Percentiles rank a stretch among this genome's conserved stretches.
phyloP scores from a whole-genome alignment of 2,888 invertebrate genomes.

The Megaustenia siamemsis region DNA sequence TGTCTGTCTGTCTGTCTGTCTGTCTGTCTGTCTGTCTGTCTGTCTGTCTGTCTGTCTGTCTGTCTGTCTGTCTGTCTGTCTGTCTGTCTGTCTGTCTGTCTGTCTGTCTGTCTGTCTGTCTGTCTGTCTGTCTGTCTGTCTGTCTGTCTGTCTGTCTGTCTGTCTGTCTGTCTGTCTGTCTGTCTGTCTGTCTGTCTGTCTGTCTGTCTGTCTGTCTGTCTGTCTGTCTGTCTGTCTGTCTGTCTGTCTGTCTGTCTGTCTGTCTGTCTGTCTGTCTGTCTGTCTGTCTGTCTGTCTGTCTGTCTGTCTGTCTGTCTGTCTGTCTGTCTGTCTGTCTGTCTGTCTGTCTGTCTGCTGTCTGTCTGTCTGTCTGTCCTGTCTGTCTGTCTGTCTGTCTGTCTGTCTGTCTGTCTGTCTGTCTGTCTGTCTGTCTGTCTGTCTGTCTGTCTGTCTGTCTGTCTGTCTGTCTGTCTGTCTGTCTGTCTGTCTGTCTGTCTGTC shows the following conservation, averaged over 20 bases:
- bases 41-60: slow-evolving; percentile 27
- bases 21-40: slow-evolving; percentile 27
- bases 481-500: not conserved
- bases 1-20: not conserved
- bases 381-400: slow-evolving; percentile 27
- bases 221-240: not conserved
- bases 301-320: not conserved
- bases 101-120: slow-evolving; percentile 27
- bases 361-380: too few species aligned
- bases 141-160: slow-evolving; percentile 26
- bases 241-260: slow-evolving; percentile 27
- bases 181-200: slow-evolving; percentile 4
- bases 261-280: not conserved
- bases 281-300: slow-evolving; percentile 4
- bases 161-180: not conserved
- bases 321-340: slow-evolving; percentile 27
- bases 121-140: slow-evolving; percentile 5
- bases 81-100: slow-evolving; percentile 27
- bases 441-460: slow-evolving; percentile 13
- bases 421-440: slow-evolving; percentile 27
- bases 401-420: slow-evolving; percentile 27
- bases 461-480: not conserved
- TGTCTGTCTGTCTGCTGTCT: too few species aligned
- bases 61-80: slow-evolving; percentile 27
- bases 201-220: slow-evolving; percentile 5